Percentiles rank a stretch among this genome's conserved stretches.
Conservation (phyloP, 2,888 invertebrate genomes). For the Unio pictorum region DNA sequence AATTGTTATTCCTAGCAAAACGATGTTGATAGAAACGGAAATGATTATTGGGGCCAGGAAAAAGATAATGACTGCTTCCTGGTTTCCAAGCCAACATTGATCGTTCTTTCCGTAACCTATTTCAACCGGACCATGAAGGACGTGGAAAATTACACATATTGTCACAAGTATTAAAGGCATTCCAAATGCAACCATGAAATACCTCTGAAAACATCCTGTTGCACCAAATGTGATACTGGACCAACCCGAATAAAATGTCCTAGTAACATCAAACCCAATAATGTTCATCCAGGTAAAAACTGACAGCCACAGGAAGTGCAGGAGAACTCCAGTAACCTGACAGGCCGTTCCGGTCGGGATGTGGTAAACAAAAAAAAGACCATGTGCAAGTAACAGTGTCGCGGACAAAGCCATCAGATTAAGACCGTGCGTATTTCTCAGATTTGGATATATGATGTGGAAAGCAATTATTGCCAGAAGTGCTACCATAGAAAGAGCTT, state of each 20-base stretch:
- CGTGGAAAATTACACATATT: constrained; percentile 4
- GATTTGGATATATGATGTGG: constrained; percentile 2
- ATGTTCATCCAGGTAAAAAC: not conserved
- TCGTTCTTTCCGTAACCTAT: constrained; percentile 8
- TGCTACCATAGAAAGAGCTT: constrained; percentile 8
- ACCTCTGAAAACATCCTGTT: constrained; percentile 5
- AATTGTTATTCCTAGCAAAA: constrained; percentile 9
- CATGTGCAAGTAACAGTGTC: constrained; percentile 10
- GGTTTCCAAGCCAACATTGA: constrained; percentile 16
- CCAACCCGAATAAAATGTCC: constrained; percentile 6
- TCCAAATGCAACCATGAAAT: not conserved
- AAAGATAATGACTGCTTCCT: constrained; percentile 9
- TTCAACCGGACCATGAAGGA: not conserved
- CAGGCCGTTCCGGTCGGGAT: not conserved
- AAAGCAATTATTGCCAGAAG: constrained; percentile 5
- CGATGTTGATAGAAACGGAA: constrained; percentile 9
- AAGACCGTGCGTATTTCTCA: constrained; percentile 19
- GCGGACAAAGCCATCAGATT: constrained; percentile 14
- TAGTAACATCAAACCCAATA: constrained; percentile 14
- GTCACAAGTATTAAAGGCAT: constrained; percentile 2
- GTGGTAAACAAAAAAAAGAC: constrained; percentile 6
- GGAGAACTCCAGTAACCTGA: not conserved
- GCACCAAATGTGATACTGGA: not conserved
- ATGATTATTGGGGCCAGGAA: constrained; percentile 10
- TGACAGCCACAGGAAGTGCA: constrained; percentile 10